Evolutionary conservation across 2,888 invertebrate genomes (phyloP), one percentile per base, ranked within the genome.

Genomic region (Axea sp.): DNA sequence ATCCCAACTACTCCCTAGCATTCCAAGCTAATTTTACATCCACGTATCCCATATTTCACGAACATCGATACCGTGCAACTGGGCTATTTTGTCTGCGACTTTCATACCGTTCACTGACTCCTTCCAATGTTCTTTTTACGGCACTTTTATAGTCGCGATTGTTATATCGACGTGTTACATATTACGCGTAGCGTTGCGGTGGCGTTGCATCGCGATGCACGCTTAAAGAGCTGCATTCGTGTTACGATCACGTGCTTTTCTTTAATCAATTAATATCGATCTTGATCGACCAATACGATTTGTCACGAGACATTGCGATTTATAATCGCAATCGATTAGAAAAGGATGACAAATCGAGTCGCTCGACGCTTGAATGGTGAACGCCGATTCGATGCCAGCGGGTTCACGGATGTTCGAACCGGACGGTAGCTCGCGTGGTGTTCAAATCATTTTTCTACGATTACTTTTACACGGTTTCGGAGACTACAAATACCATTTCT

Each of bases 121-220:
- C 51, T 53, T 41, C 22, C 22, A 55, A 15, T 33, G 24, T 22
- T 53, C 39, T 60, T 60, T 69, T 55, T 41, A 45, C 49, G 64
- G 17, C 39, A 8, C 31, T 31, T 59, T 51, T 59, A 31, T 26
- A 49, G 30, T 31, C 43, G 45, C 28, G 45, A 67, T 67, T 73
- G 73, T 73, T 62, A 41, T 35, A 55, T 49, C 59, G 60, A 67
- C 55, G 62, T 68, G 73, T 73, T 67, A 67, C 65, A 73, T 60
- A 55, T 62, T 47, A 49, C 33, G 60, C 59, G 64, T 49, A 30
- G 14, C 43, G 17, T 35, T 2, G 35, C 55, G 41, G 37, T 62
- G 41, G 31, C 30, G 41, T 51, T 47, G 28, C 51, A 53, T 51
- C 37, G 64, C 35, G 30, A 8, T 49, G 57, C 45, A 37, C 59